A percentile compares a stretch with the other conserved stretches of the same genome.
Conservation (phyloP, 2,113 vertebrate species). For the Cyrtonyx montezumae region DNA sequence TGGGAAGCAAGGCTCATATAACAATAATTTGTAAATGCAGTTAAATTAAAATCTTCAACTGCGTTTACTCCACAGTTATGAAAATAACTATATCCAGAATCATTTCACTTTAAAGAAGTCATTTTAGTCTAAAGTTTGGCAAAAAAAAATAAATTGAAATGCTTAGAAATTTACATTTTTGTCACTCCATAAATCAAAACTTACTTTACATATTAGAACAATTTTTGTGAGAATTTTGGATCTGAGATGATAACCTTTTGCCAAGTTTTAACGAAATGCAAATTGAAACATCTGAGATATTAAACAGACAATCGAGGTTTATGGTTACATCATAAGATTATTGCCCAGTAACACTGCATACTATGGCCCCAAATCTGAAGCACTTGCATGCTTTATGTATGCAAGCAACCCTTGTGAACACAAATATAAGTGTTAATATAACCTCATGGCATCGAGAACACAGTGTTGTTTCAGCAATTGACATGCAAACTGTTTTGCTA, state of each 20-base stretch:
- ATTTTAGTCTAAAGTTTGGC: conserved; percentile 81
- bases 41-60: conserved; percentile 55
- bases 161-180: conserved; percentile 85
- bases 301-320: conserved; percentile 81
- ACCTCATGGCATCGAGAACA: conserved; percentile 44
- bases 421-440: conserved; percentile 49
- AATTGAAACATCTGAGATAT: conserved; percentile 87
- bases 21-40: conserved; percentile 50
- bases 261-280: conserved; percentile 86
- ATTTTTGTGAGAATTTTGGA: conserved; percentile 80
- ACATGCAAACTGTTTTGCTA: conserved; percentile 69
- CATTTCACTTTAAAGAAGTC: conserved; percentile 59
- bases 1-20: neutral
- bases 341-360: conserved; percentile 67
- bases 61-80: conserved; percentile 36
- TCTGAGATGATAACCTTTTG: conserved; percentile 83
- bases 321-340: conserved; percentile 77
- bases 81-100: conserved; percentile 65
- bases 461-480: conserved; percentile 61
- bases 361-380: conserved; percentile 48
- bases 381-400: conserved; percentile 8
- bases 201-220: conserved; percentile 86
- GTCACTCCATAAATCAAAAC: conserved; percentile 89
- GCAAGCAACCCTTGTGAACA: conserved; percentile 40
- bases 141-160: conserved; percentile 83